Base-by-base conservation (phyloP, 2,888 invertebrate species). In the Leptopilina drosophilae region DNA sequence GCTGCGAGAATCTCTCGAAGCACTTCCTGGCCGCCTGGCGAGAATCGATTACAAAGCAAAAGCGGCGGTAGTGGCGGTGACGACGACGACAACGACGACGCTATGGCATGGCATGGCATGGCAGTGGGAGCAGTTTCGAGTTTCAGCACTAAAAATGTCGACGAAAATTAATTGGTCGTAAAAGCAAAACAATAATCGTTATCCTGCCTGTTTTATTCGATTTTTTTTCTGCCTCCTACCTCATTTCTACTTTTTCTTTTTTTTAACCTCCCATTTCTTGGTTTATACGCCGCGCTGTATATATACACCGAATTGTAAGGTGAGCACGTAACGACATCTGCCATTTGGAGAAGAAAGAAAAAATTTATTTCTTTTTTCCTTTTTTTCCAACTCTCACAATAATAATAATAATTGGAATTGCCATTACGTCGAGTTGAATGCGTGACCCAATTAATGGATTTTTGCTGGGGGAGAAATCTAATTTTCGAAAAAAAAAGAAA, bases 151-250 rank as follows among this genome's bases (percentile, higher is more conserved):
- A 86, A 88, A 88, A 88, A 86, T 82, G 87, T 87, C 86, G 85
- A 83, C 82, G 85, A 81, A 85, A 88, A 89, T 88, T 87, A 88
- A 89, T 89, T 85, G 87, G 79, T 82, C 87, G 85, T 85, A 85
- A 87, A 83, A 81, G 76, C 78, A 85, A 85, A 87, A 87, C 87
- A 87, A 88, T 89, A 87, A 87, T 87, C 85, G 86, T 85, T 83
- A 80, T 73, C 73, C 66, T 15, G 14, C n/a, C n/a, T 5, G 42
- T 69, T 46, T 53, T 53, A 53, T 49, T 69, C 26, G 67, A 53
- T 53, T 69, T 69, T 40, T 40, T 77, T 26, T 11, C 20, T 14
- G 2, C 1, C 49, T 11, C 11, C 49, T 8, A 3, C 49, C 12
- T 64, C 12, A 15, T 33, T 64, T 77, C 20, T 77, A 14, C 59